Evolutionary conservation across 2,797 vertebrate species (phyloP).

Genomic region (Morus bassanus): DNA sequence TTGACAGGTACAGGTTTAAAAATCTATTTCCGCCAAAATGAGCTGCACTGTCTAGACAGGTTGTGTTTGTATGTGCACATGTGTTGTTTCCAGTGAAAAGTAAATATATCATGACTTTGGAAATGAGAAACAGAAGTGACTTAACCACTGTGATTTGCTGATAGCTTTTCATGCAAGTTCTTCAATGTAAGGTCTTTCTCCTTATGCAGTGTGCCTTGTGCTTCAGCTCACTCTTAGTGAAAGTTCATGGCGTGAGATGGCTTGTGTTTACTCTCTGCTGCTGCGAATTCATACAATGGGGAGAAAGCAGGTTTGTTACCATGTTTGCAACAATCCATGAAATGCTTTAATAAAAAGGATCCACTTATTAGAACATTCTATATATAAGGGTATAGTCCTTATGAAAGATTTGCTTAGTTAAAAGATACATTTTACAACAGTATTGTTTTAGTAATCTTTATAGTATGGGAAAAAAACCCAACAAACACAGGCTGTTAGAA

Average conservation of each 20-base stretch:
- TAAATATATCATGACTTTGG: background rate
- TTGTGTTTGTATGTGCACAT: background rate
- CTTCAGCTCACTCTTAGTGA: background rate
- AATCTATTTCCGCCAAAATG: constrained; percentile 9
- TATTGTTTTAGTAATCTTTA: background rate
- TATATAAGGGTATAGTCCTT: background rate
- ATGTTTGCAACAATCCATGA: background rate
- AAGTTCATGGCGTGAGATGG: background rate
- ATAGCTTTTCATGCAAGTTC: background rate
- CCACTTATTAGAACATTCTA: background rate
- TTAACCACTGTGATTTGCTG: background rate
- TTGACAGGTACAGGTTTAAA: constrained; percentile 12
- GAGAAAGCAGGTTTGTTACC: background rate
- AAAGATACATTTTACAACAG: background rate
- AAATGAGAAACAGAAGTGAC: background rate
- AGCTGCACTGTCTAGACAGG: background rate
- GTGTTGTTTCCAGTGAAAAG: background rate
- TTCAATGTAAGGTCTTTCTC: background rate
- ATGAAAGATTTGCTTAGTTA: background rate
- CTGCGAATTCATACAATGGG: background rate
- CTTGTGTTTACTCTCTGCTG: background rate
- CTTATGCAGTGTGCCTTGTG: background rate
- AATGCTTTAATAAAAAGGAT: background rate
- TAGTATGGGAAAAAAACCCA: background rate
- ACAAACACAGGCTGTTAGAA: background rate